Percentiles rank a stretch among this genome's conserved stretches.
Evolutionary conservation across 2,888 invertebrate species (phyloP).

Genomic region (Rhodophaea formosa): DNA sequence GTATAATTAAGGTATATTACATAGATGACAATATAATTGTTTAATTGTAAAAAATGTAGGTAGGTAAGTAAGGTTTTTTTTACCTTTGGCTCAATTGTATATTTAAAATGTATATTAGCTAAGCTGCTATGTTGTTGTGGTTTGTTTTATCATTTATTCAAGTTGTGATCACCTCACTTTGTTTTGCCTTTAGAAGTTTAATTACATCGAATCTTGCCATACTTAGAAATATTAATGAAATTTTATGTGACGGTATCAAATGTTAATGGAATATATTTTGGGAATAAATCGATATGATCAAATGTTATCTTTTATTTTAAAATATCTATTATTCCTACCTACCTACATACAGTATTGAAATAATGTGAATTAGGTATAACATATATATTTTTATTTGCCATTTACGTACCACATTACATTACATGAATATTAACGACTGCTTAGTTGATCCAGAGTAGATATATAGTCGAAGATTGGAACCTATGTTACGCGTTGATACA

Average conservation of each 20-base stretch:
- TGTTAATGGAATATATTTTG: conserved; percentile 16
- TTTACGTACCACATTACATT: too few species aligned
- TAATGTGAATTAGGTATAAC: too few species aligned
- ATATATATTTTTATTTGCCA: too few species aligned
- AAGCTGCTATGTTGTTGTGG: conserved; percentile 19
- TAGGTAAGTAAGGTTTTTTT: conserved; percentile 24
- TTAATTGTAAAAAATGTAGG: conserved; percentile 20
- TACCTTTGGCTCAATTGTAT: conserved; percentile 26
- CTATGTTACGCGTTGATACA: too few species aligned
- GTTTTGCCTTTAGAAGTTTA: conserved; percentile 10
- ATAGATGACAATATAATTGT: conserved; percentile 31
- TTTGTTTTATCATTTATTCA: conserved; percentile 5
- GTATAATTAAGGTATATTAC: conserved; percentile 24
- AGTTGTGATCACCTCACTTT: conserved; percentile 5
- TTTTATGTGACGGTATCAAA: conserved; percentile 7
- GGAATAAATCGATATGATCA: conserved; percentile 12
- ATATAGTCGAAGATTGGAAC: too few species aligned
- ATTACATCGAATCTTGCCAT: conserved; percentile 19
- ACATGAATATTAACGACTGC: too few species aligned
- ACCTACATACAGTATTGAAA: not conserved
- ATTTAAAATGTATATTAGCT: conserved; percentile 16
- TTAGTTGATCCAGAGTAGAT: too few species aligned
- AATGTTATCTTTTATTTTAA: not conserved
- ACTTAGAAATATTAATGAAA: conserved; percentile 3
- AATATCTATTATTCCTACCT: not conserved